phyloP scores from a whole-genome alignment of 1,140 invertebrate species.

The Sitobion miscanthi region DNA sequence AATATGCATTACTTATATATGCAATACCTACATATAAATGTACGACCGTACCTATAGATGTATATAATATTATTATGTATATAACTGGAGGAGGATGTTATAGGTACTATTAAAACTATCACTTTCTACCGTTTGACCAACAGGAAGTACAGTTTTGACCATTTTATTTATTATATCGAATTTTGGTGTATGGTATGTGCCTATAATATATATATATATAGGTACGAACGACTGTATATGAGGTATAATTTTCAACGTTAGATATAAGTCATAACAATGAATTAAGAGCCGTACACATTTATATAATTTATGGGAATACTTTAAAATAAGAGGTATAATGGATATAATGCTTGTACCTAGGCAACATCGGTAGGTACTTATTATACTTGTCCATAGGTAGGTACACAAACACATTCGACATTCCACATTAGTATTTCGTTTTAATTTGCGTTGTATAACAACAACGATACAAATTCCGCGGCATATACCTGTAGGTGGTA shows the following conservation, averaged over 20 bases:
- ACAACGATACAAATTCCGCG: neutral
- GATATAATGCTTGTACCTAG: neutral
- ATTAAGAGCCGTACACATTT: neutral
- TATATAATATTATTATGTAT: neutral
- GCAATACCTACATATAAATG: neutral
- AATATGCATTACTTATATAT: neutral
- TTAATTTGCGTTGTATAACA: neutral
- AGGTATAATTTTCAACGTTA: neutral
- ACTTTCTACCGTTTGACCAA: slow-evolving; percentile 4
- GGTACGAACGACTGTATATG: neutral
- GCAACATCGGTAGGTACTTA: neutral
- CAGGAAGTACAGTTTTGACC: slow-evolving; percentile 3
- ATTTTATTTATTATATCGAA: neutral
- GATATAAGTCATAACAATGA: neutral
- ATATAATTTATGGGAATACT: neutral
- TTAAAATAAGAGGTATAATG: neutral
- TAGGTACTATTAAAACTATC: slow-evolving; percentile 21
- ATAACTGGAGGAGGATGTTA: neutral
- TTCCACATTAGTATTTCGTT: neutral
- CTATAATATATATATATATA: neutral
- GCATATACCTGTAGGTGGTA: neutral
- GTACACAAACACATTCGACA: neutral
- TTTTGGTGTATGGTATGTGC: neutral
- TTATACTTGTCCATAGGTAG: neutral
- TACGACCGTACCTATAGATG: neutral